A percentile compares a stretch with the other conserved stretches of the same genome.
phyloP scores from a whole-genome alignment of 2,113 vertebrate genomes.

The Paedocypris sp. region DNA sequence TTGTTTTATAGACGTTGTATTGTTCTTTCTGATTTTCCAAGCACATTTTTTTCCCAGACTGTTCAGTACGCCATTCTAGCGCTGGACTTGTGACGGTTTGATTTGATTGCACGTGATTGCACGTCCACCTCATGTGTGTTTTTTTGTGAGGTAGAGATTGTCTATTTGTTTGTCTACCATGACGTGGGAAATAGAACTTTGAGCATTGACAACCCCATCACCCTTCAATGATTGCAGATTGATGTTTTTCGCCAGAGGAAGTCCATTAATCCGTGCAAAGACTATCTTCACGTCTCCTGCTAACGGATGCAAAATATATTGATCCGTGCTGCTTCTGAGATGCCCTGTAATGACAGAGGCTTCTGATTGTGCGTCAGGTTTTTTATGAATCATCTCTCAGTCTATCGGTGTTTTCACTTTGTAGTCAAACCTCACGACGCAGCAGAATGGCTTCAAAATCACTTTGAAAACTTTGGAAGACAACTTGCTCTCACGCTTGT shows the following conservation, averaged over 20 bases:
- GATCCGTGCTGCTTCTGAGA: conserved; percentile 45
- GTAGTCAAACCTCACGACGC: conserved; percentile 83
- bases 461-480: conserved; percentile 89
- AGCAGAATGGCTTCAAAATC: conserved; percentile 95
- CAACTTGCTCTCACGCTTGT: conserved; percentile 79
- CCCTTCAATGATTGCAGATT: conserved; percentile 28
- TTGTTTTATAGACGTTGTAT: background rate
- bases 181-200: background rate
- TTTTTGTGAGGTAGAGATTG: background rate
- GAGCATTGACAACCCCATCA: conserved; percentile 20
- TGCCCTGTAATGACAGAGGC: conserved; percentile 35
- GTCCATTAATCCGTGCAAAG: conserved; percentile 43
- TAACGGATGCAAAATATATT: conserved; percentile 42
- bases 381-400: background rate
- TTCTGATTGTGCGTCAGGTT: background rate
- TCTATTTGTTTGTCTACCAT: background rate
- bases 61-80: background rate
- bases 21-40: background rate
- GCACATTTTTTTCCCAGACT: background rate
- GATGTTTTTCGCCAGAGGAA: conserved; percentile 38
- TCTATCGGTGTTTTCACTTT: conserved; percentile 30
- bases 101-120: background rate
- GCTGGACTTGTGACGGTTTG: background rate
- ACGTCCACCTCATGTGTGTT: background rate
- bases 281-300: conserved; percentile 29